Evolutionary conservation across 2,113 vertebrate genomes (phyloP).

Genomic region (Oreochromis aureus): DNA sequence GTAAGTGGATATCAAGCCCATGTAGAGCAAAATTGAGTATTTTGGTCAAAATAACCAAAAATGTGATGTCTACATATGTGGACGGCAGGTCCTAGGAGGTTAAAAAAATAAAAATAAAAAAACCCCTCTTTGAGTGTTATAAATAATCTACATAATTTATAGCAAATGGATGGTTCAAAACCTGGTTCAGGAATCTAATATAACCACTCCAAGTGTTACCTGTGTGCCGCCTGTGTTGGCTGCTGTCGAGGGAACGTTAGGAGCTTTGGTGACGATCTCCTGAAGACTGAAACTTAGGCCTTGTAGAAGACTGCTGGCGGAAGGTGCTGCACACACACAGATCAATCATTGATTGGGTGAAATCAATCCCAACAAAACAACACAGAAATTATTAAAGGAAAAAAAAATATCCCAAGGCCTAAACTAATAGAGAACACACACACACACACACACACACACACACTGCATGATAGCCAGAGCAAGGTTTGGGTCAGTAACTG

Average conservation of each 20-base stretch:
- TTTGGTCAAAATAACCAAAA: background rate
- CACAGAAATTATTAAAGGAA: background rate
- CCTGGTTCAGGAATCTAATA: background rate
- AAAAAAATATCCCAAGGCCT: background rate
- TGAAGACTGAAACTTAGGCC: conserved; percentile 97
- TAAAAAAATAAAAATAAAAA: background rate
- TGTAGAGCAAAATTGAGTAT: background rate
- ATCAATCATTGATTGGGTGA: background rate
- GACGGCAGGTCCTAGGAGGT: background rate
- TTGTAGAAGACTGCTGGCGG: conserved; percentile 94
- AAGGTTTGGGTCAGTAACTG: conserved; percentile 20
- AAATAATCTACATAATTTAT: background rate
- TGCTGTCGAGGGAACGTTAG: conserved; percentile 71
- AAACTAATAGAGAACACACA: background rate
- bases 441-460: background rate
- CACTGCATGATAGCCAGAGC: background rate
- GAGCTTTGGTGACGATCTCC: conserved; percentile 86
- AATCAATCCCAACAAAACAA: background rate
- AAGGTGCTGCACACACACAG: conserved; percentile 71
- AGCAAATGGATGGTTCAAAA: background rate
- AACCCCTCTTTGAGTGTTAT: background rate
- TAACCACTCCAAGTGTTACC: conserved; percentile 19
- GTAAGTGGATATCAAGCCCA: background rate
- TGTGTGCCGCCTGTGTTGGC: conserved; percentile 73
- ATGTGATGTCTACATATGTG: background rate